Percentiles rank a stretch among this genome's conserved stretches.
Conservation (phyloP, 2,888 invertebrate species). For the Euplexia lucipara region DNA sequence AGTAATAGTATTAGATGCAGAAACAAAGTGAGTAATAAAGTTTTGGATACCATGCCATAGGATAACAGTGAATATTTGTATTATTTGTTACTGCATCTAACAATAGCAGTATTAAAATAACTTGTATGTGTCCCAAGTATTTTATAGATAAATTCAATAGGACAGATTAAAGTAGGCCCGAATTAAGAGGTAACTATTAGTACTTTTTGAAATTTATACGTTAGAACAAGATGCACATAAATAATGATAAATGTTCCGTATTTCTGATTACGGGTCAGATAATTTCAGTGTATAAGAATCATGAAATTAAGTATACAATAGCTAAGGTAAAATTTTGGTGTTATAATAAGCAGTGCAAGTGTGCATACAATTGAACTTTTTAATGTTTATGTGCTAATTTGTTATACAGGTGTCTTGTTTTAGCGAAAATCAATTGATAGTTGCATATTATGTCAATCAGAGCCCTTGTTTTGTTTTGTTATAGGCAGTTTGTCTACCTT, state of each 20-base stretch:
- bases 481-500: constrained; percentile 64
- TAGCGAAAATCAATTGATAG: constrained; percentile 38
- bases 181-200: constrained; percentile 71
- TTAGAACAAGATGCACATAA: constrained; percentile 67
- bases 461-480: constrained; percentile 55
- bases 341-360: constrained; percentile 59
- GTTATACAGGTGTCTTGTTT: constrained; percentile 60
- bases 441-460: constrained; percentile 37
- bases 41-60: constrained; percentile 61
- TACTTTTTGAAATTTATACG: constrained; percentile 76
- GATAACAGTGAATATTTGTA: constrained; percentile 37
- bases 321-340: constrained; percentile 59
- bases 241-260: constrained; percentile 48
- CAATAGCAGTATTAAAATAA: constrained; percentile 83
- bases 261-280: constrained; percentile 34
- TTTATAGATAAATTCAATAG: constrained; percentile 78
- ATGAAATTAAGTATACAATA: constrained; percentile 62
- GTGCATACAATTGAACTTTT: constrained; percentile 55
- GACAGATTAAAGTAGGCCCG: constrained; percentile 72
- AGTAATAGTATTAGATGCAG: constrained; percentile 75
- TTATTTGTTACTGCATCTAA: constrained; percentile 79
- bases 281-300: constrained; percentile 42
- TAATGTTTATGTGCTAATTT: constrained; percentile 51
- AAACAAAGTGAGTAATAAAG: constrained; percentile 60
- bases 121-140: constrained; percentile 78